Evolutionary conservation across 2,888 invertebrate genomes (phyloP), one percentile per base, ranked within the genome.

Genomic region (Meteorus colon): DNA sequence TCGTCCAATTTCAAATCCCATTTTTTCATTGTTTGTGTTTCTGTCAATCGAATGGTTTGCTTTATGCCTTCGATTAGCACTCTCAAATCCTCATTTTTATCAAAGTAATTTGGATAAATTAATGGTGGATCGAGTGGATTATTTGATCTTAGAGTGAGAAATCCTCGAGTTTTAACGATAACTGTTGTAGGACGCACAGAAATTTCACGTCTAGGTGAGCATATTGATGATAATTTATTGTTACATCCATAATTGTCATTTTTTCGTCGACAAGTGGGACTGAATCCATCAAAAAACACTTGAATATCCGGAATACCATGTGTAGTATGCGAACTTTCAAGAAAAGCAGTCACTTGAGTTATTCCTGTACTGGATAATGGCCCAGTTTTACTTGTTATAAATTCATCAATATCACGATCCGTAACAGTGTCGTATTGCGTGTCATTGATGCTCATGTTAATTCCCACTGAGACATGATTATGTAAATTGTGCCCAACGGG

Each of bases 101-200:
- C 91, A 79, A 96, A 91, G 85, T 96, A 96, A 87, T 95, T 94
- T 0, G 95, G 94, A 82, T 94, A 92, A 75, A 96, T 91, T 41
- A 92, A 89, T 0, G 95, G 95, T 74, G 92, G 91, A 19, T 93
- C 92, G 74, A 92, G 90, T 0, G 95, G 95, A 88, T 95, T 92
- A 6, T 85, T 90, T 0, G 93, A 93, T 77, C 92, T 90, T 6
- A 96, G 89, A 81, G 91, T 92, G 63, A 96, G 84, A 80, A 91
- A 90, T 0, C 96, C 96, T 69, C 91, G 82, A 68, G 86, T 86
- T 6, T 82, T 84, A 0, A 84, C 67, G 0, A 80, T 73, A 1
- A 88, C 82, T 3, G 82, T 84, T 0, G 89, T 89, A 0, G 89
- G 89, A 55, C 89, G 84, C 0, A 85, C 86, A 0, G 84, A 79